These are phyloP conservation scores for Labroides dimidiatus DNA, from an alignment of 2,797 vertebrate species.

Conservation along the genomic window DNA sequence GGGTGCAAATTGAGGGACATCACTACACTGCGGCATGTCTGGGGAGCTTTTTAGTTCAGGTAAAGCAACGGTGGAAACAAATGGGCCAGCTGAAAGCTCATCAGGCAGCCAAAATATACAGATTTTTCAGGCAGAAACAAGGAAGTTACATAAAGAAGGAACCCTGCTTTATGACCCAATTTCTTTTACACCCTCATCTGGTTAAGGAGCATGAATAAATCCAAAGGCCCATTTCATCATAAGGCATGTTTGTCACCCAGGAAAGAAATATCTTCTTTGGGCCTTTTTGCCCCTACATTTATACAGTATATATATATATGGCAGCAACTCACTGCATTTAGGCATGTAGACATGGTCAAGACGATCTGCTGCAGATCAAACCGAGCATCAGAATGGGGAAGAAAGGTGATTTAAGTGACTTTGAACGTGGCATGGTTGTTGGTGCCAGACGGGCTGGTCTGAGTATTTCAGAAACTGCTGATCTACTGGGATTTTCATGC, in stretches of 20 bases:
- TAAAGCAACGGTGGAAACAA: constrained; percentile 67
- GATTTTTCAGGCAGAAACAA: constrained; percentile 36
- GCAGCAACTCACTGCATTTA: too few species aligned
- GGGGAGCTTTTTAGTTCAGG: constrained; percentile 71
- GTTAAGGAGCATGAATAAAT: constrained; percentile 43
- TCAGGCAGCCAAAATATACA: constrained; percentile 60
- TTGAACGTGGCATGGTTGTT: too few species aligned
- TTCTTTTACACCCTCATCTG: constrained; percentile 42
- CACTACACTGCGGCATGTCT: constrained; percentile 62
- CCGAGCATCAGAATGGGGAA: too few species aligned
- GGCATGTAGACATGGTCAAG: too few species aligned
- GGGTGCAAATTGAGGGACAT: constrained; percentile 77
- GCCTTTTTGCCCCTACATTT: constrained; percentile 15
- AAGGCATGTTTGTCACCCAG: constrained; percentile 21
- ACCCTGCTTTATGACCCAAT: constrained; percentile 39
- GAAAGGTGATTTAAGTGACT: too few species aligned
- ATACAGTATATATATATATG: too few species aligned
- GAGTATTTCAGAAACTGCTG: too few species aligned
- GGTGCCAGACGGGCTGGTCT: too few species aligned
- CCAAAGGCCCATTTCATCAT: constrained; percentile 28
- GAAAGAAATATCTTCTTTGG: constrained; percentile 12
- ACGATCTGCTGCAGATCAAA: too few species aligned
- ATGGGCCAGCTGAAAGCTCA: constrained; percentile 71
- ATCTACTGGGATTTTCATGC: too few species aligned
- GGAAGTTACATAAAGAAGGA: constrained; percentile 29